phyloP scores from a whole-genome alignment of 2,797 vertebrate genomes.

The Morelia viridis region DNA sequence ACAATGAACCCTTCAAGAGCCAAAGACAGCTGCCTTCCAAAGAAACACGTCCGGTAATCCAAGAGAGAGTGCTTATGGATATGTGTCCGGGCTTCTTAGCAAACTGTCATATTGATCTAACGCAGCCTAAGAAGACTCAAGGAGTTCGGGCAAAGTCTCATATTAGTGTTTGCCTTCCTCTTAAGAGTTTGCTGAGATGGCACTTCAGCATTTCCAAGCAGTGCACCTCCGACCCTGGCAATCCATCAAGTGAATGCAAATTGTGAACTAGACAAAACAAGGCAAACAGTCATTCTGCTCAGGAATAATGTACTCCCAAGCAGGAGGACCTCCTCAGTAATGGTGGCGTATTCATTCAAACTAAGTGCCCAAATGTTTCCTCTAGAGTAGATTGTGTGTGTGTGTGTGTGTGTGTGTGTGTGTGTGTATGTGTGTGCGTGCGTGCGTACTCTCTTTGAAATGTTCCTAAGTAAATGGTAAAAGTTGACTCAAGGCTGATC shows the following conservation, averaged over 20 bases:
- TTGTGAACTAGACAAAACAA: constrained; percentile 77
- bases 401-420: constrained; percentile 24
- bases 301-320: constrained; percentile 78
- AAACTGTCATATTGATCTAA: constrained; percentile 82
- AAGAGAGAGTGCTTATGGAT: constrained; percentile 71
- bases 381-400: constrained; percentile 60
- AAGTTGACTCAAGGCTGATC: constrained; percentile 76
- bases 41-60: constrained; percentile 64
- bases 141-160: constrained; percentile 78
- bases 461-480: constrained; percentile 71
- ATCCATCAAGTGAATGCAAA: constrained; percentile 83
- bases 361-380: constrained; percentile 75
- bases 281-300: constrained; percentile 78
- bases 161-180: constrained; percentile 72
- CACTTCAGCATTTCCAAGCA: constrained; percentile 82
- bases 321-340: constrained; percentile 73
- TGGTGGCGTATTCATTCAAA: constrained; percentile 76
- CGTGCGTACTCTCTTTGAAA: constrained; percentile 72
- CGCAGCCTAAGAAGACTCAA: constrained; percentile 71
- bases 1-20: neutral
- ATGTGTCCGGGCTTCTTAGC: constrained; percentile 68
- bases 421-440: constrained; percentile 25
- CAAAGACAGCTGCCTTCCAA: constrained; percentile 42
- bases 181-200: constrained; percentile 79
- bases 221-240: constrained; percentile 81